Conservation (phyloP, 2,113 vertebrate genomes). For the Isurus oxyrinchus region DNA sequence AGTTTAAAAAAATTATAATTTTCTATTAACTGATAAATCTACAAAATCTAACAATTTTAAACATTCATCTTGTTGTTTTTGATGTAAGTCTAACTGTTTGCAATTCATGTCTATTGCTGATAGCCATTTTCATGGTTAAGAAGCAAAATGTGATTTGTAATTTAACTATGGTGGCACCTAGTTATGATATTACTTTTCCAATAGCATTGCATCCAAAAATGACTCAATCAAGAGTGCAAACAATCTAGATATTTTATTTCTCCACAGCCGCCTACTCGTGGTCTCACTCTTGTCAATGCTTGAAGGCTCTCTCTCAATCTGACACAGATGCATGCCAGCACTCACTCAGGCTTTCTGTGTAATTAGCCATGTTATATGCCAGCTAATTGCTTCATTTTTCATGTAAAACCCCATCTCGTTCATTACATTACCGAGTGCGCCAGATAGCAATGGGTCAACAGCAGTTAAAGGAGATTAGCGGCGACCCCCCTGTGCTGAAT, state of each 20-base stretch:
- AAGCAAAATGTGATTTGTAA: background rate
- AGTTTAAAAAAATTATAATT: background rate
- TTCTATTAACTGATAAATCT: background rate
- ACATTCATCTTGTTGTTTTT: background rate
- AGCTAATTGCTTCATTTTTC: constrained; percentile 85
- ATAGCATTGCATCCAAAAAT: background rate
- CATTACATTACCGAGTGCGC: constrained; percentile 61
- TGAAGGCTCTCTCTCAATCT: constrained; percentile 53
- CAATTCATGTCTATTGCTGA: background rate
- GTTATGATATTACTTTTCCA: background rate
- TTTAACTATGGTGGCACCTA: background rate
- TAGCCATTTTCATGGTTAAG: background rate
- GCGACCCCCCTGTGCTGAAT: constrained; percentile 45
- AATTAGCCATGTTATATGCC: constrained; percentile 75
- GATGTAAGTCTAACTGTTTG: background rate
- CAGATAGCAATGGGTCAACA: constrained; percentile 64
- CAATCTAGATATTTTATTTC: too few species aligned
- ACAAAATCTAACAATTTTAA: background rate
- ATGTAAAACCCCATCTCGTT: constrained; percentile 69
- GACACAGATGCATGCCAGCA: constrained; percentile 65
- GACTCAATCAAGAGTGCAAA: background rate
- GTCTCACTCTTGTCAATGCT: background rate
- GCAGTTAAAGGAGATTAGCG: constrained; percentile 59
- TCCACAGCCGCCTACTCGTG: background rate
- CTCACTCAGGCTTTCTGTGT: constrained; percentile 67